These are phyloP conservation scores for Brachypterus glaber DNA, from an alignment of 2,888 invertebrate species.

Conservation along the genomic window DNA sequence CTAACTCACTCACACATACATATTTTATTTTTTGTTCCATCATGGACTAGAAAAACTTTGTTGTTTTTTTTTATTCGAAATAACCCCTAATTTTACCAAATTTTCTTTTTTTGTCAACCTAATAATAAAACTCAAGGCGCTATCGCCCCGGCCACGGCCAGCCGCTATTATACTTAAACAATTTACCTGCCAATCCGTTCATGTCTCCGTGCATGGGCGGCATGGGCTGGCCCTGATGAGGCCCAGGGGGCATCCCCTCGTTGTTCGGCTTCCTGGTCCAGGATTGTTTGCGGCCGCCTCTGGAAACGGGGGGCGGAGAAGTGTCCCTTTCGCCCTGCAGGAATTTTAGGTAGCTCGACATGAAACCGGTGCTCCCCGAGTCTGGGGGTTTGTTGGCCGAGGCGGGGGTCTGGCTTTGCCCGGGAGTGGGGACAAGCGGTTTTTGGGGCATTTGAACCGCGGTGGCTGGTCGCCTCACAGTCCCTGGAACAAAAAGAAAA, in stretches of 20 bases:
- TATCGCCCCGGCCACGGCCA: too few relatives aligned
- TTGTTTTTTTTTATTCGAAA: too few relatives aligned
- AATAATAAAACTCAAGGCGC: too few relatives aligned
- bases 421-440: slow-evolving; percentile 2
- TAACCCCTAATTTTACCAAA: too few relatives aligned
- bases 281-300: slow-evolving; percentile 57
- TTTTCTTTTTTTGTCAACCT: too few relatives aligned
- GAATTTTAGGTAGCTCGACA: slow-evolving; percentile 82
- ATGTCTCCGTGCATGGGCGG: too few relatives aligned
- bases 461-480: slow-evolving; percentile 22
- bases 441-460: slow-evolving; percentile 19
- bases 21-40: too few relatives aligned
- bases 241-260: slow-evolving; percentile 35
- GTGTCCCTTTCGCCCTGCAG: slow-evolving; percentile 73
- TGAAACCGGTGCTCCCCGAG: slow-evolving; percentile 63
- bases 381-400: slow-evolving; percentile 1
- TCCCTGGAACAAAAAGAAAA: slow-evolving; percentile 18
- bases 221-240: slow-evolving; percentile 21
- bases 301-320: slow-evolving; percentile 65
- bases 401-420: slow-evolving; percentile 4
- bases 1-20: too few relatives aligned
- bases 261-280: slow-evolving; percentile 46
- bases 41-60: too few relatives aligned
- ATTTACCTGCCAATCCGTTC: too few relatives aligned
- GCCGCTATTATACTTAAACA: too few relatives aligned